Conservation (phyloP, 2,113 vertebrate genomes). For the Clinocottus analis region DNA sequence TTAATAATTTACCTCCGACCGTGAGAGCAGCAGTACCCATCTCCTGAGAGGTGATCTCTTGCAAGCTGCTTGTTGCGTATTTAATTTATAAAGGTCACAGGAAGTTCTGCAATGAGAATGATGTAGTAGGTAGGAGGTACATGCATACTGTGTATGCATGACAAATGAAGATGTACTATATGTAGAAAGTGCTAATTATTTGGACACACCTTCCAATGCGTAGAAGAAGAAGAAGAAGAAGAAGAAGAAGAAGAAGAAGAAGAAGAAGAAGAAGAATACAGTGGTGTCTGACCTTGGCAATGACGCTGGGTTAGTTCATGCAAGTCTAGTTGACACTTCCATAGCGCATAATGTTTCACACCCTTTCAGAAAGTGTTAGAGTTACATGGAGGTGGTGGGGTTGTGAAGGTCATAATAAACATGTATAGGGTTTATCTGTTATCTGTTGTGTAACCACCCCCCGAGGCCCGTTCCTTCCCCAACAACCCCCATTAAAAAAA, state of each 20-base stretch:
- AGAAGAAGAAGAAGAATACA: background rate
- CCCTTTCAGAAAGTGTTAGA: slow-evolving; percentile 37
- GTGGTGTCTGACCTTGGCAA: slow-evolving; percentile 32
- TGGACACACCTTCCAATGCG: too few relatives aligned
- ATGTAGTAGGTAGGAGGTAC: background rate
- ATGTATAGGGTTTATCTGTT: background rate
- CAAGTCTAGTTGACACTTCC: slow-evolving; percentile 24
- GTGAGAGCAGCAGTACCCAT: background rate
- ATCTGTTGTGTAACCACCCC: too few relatives aligned
- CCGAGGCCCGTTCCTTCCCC: too few relatives aligned
- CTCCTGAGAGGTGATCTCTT: slow-evolving; percentile 19
- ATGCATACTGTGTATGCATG: background rate
- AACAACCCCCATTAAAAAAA: too few relatives aligned
- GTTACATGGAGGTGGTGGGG: slow-evolving; percentile 4
- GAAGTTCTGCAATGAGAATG: background rate
- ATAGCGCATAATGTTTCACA: slow-evolving; percentile 33
- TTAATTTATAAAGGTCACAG: slow-evolving; percentile 12
- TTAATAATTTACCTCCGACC: slow-evolving; percentile 6
- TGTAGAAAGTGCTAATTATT: background rate
- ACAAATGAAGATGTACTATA: background rate
- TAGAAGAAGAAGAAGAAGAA: background rate
- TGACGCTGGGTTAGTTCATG: slow-evolving; percentile 24
- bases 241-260: background rate
- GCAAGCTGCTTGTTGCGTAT: background rate
- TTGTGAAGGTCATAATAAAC: slow-evolving; percentile 17